A percentile compares a stretch with the other conserved stretches of the same genome.
Evolutionary conservation across 2,113 vertebrate species (phyloP).

Genomic region (Ondatra zibethicus): DNA sequence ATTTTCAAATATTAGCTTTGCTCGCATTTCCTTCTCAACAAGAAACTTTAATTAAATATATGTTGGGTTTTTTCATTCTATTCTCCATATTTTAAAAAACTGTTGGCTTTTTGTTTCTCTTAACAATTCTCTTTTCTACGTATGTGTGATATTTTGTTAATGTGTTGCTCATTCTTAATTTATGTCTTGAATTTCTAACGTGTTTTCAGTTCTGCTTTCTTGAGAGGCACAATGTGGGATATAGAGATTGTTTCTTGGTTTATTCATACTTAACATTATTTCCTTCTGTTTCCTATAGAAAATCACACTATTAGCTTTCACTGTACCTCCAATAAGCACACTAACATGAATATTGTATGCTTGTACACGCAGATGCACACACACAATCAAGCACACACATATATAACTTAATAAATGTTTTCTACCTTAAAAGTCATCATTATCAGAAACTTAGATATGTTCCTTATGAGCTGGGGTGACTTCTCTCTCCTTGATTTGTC

Average conservation of each 20-base stretch:
- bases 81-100: not conserved
- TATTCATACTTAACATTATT: not conserved
- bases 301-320: not conserved
- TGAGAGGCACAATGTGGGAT: not conserved
- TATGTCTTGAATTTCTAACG: not conserved
- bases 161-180: not conserved
- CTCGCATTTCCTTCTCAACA: not conserved
- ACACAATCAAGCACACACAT: not conserved
- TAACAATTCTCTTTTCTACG: not conserved
- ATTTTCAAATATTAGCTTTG: not conserved
- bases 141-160: not conserved
- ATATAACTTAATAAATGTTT: not conserved
- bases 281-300: not conserved
- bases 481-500: not conserved
- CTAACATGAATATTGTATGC: too few species aligned
- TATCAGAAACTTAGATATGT: not conserved
- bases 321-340: not conserved
- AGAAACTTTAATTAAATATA: not conserved
- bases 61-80: not conserved
- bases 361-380: not conserved
- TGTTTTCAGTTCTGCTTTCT: constrained; percentile 3
- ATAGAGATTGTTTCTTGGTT: not conserved
- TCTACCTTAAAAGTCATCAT: not conserved
- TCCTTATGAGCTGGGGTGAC: not conserved
- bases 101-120: not conserved